Percentiles rank a stretch among this genome's conserved stretches.
Evolutionary conservation across 2,113 vertebrate genomes (phyloP).

Genomic region (Choloepus hoffmanni): DNA sequence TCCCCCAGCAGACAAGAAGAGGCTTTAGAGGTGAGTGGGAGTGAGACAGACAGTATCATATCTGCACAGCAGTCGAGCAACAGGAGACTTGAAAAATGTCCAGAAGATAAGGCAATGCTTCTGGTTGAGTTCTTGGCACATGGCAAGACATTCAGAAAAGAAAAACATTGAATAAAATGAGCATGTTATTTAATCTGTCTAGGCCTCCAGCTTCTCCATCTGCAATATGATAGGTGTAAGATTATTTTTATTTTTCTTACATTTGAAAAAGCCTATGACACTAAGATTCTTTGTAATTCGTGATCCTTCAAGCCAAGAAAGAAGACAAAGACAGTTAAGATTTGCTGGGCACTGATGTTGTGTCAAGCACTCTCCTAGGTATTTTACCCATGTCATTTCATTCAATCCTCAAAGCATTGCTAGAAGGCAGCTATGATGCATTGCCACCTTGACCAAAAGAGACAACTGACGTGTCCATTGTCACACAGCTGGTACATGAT

Average conservation of each 20-base stretch:
- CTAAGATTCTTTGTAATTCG: background rate
- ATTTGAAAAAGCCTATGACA: background rate
- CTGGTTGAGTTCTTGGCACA: background rate
- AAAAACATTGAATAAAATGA: background rate
- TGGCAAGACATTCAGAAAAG: too few relatives aligned
- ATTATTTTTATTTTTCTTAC: background rate
- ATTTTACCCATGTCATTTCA: background rate
- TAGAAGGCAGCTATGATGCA: background rate
- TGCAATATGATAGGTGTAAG: background rate
- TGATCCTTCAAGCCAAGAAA: background rate
- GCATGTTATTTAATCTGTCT: background rate
- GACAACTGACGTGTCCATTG: background rate
- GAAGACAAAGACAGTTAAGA: background rate
- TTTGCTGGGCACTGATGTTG: background rate
- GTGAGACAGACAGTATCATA: fast-evolving
- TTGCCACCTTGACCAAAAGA: background rate
- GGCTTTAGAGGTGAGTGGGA: background rate
- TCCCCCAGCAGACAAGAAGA: background rate
- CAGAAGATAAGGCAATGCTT: background rate
- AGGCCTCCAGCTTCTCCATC: background rate
- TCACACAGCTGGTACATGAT: fast-evolving
- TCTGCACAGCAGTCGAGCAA: background rate
- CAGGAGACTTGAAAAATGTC: background rate
- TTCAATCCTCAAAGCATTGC: background rate
- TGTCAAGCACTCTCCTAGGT: background rate